Conservation (phyloP, 2,113 vertebrate species). For the Amphiprion ocellaris region DNA sequence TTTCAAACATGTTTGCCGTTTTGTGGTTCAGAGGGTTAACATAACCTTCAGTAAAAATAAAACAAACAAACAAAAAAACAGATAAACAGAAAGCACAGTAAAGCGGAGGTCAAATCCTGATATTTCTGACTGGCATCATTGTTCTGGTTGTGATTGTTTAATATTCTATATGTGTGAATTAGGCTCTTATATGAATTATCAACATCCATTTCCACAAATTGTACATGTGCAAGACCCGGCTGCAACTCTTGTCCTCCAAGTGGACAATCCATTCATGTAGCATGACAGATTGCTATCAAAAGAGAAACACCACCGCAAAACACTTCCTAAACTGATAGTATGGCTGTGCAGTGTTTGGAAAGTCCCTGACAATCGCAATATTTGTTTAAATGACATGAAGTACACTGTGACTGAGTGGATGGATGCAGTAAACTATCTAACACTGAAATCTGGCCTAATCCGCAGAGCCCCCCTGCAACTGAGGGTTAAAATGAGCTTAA, state of each 20-base stretch:
- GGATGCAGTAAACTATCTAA: constrained; percentile 40
- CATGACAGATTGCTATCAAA: constrained; percentile 58
- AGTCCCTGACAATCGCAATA: constrained; percentile 28
- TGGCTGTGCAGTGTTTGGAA: constrained; percentile 28
- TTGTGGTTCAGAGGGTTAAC: no score
- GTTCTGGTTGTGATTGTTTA: constrained; percentile 52
- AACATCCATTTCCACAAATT: constrained; percentile 81
- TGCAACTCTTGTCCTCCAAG: constrained; percentile 35
- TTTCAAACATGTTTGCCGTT: no score
- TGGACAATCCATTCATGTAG: constrained; percentile 38
- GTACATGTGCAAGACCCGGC: constrained; percentile 60
- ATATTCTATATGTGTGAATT: constrained; percentile 12
- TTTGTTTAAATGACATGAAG: constrained; percentile 47
- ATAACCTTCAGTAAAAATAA: constrained; percentile 32
- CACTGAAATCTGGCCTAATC: constrained; percentile 67
- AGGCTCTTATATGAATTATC: constrained; percentile 59
- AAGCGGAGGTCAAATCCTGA: constrained; percentile 21
- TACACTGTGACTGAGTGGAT: constrained; percentile 1
- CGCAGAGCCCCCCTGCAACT: constrained; percentile 1
- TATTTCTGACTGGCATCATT: constrained; percentile 38
- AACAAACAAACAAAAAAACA: constrained; percentile 10
- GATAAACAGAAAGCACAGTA: constrained; percentile 19
- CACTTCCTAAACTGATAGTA: constrained; percentile 59
- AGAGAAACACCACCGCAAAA: constrained; percentile 46
- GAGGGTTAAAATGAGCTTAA: constrained; percentile 69